A percentile compares a stretch with the other conserved stretches of the same genome.
phyloP scores from a whole-genome alignment of 2,113 vertebrate species.

The Bombycilla garrulus region DNA sequence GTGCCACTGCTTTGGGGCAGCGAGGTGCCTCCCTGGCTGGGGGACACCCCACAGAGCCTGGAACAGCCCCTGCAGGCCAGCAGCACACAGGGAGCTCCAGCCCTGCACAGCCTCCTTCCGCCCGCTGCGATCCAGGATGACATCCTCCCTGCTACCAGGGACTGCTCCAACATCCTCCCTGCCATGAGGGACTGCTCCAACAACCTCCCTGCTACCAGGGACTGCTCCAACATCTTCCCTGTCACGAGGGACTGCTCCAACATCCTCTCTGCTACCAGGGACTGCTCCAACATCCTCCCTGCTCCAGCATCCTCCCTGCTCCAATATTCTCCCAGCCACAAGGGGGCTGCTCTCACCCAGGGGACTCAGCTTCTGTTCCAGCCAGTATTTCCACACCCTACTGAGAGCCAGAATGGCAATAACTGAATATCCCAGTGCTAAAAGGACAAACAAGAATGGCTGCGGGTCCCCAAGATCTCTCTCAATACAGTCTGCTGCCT shows the following conservation, averaged over 20 bases:
- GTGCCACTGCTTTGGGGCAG: not conserved
- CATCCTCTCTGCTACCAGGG: not conserved
- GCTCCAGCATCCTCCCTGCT: not conserved
- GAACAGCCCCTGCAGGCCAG: not conserved
- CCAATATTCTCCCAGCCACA: too few species aligned
- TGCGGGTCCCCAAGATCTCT: not conserved
- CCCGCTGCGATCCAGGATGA: rapidly evolving
- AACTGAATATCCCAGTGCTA: not conserved
- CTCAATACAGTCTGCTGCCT: not conserved
- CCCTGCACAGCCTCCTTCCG: not conserved
- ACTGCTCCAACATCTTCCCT: too few species aligned
- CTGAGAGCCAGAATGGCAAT: not conserved
- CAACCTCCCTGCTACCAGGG: too few species aligned
- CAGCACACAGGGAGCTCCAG: not conserved
- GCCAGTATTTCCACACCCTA: not conserved
- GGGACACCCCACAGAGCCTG: not conserved
- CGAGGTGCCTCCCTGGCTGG: not conserved
- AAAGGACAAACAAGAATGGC: not conserved
- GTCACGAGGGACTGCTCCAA: too few species aligned
- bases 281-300: too few species aligned
- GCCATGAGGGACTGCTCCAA: too few species aligned
- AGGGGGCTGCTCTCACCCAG: not conserved
- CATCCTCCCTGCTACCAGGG: not conserved
- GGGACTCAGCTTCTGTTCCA: not conserved
- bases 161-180: too few species aligned